Conservation (phyloP, 1,140 invertebrate genomes). For the Microvelia longipes region DNA sequence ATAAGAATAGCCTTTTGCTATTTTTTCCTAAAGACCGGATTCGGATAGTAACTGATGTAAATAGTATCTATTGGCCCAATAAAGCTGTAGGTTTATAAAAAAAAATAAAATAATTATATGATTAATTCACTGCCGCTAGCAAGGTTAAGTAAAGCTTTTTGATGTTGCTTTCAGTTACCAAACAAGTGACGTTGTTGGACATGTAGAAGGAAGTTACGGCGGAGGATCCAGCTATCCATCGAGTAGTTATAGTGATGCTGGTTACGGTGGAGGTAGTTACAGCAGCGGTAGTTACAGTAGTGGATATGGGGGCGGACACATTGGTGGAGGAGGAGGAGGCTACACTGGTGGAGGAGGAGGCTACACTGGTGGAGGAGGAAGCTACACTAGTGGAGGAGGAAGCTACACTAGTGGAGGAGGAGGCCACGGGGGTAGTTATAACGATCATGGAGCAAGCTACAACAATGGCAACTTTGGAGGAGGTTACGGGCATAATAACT, state of each 20-base stretch:
- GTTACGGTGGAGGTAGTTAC: background rate
- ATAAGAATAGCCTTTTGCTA: no score
- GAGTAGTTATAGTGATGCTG: no score
- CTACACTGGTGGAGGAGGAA: conserved; percentile 5
- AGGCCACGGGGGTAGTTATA: background rate
- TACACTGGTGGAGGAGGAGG: conserved; percentile 4
- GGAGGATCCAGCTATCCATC: background rate
- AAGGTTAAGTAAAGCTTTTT: no score
- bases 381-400: conserved; percentile 4
- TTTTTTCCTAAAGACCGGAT: no score
- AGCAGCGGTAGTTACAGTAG: background rate
- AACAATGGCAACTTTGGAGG: no score
- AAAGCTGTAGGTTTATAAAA: no score
- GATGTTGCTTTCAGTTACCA: no score
- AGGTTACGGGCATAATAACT: background rate
- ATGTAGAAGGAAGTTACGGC: background rate
- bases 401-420: conserved; percentile 5
- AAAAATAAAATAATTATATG: no score
- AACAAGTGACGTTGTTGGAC: background rate
- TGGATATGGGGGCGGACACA: background rate
- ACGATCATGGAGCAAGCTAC: no score
- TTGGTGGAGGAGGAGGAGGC: background rate
- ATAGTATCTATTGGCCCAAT: no score
- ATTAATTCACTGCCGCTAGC: no score
- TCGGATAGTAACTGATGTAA: no score